Evolutionary conservation across 2,888 invertebrate species (phyloP).

Genomic region (Furcula furcula): DNA sequence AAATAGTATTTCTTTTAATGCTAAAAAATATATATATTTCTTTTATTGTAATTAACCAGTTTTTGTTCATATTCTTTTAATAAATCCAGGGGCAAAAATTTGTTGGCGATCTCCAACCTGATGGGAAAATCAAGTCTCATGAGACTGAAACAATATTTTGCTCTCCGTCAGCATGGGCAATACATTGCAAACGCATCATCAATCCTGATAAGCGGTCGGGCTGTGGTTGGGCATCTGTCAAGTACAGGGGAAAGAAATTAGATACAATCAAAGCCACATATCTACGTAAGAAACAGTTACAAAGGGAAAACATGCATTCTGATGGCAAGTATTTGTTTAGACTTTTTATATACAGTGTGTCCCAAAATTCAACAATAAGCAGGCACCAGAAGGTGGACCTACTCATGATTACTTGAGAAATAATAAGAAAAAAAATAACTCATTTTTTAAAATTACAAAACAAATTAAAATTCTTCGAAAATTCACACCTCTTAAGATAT

Average conservation of each 20-base stretch:
- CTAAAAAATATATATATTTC: too few relatives aligned
- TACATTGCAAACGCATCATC: slow-evolving; percentile 94
- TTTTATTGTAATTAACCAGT: too few relatives aligned
- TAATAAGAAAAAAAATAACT: too few relatives aligned
- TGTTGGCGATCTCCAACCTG: slow-evolving; percentile 91
- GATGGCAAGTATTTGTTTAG: slow-evolving; percentile 54
- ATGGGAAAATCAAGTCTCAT: slow-evolving; percentile 94
- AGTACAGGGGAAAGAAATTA: slow-evolving; percentile 92
- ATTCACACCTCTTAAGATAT: too few relatives aligned
- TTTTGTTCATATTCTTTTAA: background rate
- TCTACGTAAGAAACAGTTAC: slow-evolving; percentile 86
- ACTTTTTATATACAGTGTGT: too few relatives aligned
- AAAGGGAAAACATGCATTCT: slow-evolving; percentile 79
- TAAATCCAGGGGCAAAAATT: slow-evolving; percentile 90
- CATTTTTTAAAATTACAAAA: too few relatives aligned
- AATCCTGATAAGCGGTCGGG: slow-evolving; percentile 96
- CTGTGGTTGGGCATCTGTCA: slow-evolving; percentile 96
- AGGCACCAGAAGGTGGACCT: too few relatives aligned
- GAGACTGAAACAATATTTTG: slow-evolving; percentile 94
- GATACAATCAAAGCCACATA: slow-evolving; percentile 94
- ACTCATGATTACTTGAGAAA: too few relatives aligned
- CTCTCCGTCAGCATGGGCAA: slow-evolving; percentile 96
- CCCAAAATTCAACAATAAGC: too few relatives aligned
- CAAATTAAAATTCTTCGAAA: too few relatives aligned
- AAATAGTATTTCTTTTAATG: too few relatives aligned